Conservation (phyloP, 2,113 vertebrate genomes). For the Psittacus erithacus region DNA sequence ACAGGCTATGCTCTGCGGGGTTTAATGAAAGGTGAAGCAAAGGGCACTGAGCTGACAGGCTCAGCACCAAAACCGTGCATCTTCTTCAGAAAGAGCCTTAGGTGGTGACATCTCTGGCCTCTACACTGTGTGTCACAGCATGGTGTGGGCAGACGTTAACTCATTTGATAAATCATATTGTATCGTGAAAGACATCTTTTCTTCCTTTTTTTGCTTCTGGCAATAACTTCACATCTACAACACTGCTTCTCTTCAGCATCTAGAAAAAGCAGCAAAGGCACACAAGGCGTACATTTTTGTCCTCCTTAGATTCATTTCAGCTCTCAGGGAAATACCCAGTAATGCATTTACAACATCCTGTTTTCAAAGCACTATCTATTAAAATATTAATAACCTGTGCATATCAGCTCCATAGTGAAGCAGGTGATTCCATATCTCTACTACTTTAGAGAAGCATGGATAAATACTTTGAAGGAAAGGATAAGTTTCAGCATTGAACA, state of each 20-base stretch:
- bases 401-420: not conserved
- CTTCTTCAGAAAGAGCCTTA: not conserved
- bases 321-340: not conserved
- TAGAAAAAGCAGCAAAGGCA: not conserved
- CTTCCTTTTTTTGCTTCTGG: not conserved
- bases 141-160: not conserved
- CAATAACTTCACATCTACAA: not conserved
- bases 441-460: not conserved
- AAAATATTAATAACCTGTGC: slow-evolving; percentile 21
- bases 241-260: not conserved
- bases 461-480: not conserved
- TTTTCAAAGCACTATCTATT: slow-evolving; percentile 7
- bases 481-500: not conserved
- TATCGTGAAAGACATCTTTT: not conserved
- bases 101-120: not conserved
- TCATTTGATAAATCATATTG: not conserved
- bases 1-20: not conserved
- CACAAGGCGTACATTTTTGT: not conserved
- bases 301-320: not conserved
- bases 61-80: not conserved
- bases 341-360: slow-evolving; percentile 4
- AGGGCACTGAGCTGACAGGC: not conserved
- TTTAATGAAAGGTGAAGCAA: not conserved
- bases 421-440: not conserved
- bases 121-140: not conserved